Percentiles rank a stretch among this genome's conserved stretches.
phyloP scores from a whole-genome alignment of 2,888 invertebrate genomes.

The Morinoia aosen region DNA sequence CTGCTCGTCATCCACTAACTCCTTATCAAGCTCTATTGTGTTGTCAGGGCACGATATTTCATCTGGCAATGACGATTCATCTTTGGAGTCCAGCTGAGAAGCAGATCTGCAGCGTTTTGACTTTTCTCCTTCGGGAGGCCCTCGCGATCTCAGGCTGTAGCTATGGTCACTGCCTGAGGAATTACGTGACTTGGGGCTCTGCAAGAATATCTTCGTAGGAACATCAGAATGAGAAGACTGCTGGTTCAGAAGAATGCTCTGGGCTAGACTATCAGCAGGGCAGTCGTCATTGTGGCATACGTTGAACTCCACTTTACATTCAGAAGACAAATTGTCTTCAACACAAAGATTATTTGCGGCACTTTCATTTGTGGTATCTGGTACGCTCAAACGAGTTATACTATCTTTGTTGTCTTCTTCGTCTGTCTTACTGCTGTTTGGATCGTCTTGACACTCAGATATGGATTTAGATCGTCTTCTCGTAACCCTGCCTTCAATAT shows the following conservation, averaged over 20 bases:
- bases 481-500: not conserved
- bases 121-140: constrained; percentile 60
- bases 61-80: constrained; percentile 13
- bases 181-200: constrained; percentile 54
- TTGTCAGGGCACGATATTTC: constrained; percentile 54
- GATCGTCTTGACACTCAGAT: not conserved
- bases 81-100: constrained; percentile 44
- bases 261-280: not conserved
- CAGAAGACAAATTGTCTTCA: not conserved
- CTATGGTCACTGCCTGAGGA: constrained; percentile 62
- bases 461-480: not conserved
- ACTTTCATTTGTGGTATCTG: constrained; percentile 14
- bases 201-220: constrained; percentile 34
- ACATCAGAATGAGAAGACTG: not conserved
- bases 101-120: constrained; percentile 25
- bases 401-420: constrained; percentile 23
- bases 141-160: constrained; percentile 66
- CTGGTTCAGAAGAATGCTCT: not conserved
- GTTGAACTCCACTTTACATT: constrained; percentile 8
- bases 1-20: constrained; percentile 59
- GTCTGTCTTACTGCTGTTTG: not conserved
- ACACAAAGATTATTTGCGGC: constrained; percentile 1
- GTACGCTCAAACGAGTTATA: not conserved
- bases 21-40: constrained; percentile 59
- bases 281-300: not conserved